phyloP scores from a whole-genome alignment of 2,113 vertebrate genomes.

The Nycticorax nycticorax region DNA sequence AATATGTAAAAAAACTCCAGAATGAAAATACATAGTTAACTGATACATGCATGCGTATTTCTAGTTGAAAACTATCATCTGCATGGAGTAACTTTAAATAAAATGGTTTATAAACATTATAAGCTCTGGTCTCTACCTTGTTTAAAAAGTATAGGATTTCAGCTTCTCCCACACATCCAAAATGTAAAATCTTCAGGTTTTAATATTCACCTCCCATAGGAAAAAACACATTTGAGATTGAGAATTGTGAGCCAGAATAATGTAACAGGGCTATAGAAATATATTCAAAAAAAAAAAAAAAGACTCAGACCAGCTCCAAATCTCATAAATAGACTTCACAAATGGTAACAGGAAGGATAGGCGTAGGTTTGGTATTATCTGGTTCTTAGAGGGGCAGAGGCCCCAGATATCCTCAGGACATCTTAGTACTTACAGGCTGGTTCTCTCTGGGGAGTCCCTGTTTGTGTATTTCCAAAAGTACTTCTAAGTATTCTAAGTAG shows the following conservation, averaged over 20 bases:
- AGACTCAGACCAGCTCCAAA: neutral
- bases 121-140: neutral
- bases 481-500: neutral
- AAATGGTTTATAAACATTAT: neutral
- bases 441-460: neutral
- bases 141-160: neutral
- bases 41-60: neutral
- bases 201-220: neutral
- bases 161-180: neutral
- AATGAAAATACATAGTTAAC: neutral
- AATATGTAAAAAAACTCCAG: neutral
- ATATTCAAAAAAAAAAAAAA: neutral
- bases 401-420: neutral
- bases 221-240: neutral
- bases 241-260: neutral
- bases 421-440: neutral
- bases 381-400: neutral
- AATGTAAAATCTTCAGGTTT: neutral
- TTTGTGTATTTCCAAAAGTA: neutral
- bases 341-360: neutral
- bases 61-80: neutral
- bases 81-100: neutral
- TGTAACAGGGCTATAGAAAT: neutral
- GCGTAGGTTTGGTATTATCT: neutral
- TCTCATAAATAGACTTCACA: neutral